Base-by-base conservation (phyloP, 2,888 invertebrate species). In the Nomada fabriciana region DNA sequence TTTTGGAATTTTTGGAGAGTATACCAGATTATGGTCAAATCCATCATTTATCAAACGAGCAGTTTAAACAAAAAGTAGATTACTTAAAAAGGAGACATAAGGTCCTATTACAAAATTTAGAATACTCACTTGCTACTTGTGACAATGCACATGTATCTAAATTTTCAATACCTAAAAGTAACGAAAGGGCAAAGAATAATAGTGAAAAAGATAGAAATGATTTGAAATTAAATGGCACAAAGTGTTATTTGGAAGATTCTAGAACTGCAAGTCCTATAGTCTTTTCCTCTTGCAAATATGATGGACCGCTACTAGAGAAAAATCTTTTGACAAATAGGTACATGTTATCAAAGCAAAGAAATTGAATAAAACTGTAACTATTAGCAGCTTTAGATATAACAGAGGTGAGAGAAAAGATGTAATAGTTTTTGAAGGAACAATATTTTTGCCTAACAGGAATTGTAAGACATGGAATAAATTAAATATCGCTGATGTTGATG, bases 21-120 rank as follows among this genome's bases (percentile, higher is more conserved):
- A 97, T 97, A 91, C 97, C 97, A 75, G 97, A 97, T 91, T 97
- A 97, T 86, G 95, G 95, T 78, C 97, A 97, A 67, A 95, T 97
- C 2, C 95, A 97, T 91, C 97, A 97, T 94, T 94, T 97, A 85
- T 96, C 97, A 0, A 96, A 96, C 80, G 96, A 95, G 76, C 97
- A 97, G 89, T 97, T 97, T 92, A 96, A 97, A 91, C 95, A 95
- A 18, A 96, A 96, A 52, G 92, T 97, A 69, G 96, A 96, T 92
- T 95, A 95, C 76, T 93, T 97, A 65, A 95, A 96, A 85, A 95
- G 96, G 86, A 96, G 95, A 90, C 96, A 96, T 90, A 95, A 95
- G 87, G 84, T 94, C 23, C 93, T 93, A 20, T 74, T 93, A 20
- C 90, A 91, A 60, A 92, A 93, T 86, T 84, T 94, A 42, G 86